phyloP scores from a whole-genome alignment of 2,888 invertebrate genomes.

The Conus canariensis region DNA sequence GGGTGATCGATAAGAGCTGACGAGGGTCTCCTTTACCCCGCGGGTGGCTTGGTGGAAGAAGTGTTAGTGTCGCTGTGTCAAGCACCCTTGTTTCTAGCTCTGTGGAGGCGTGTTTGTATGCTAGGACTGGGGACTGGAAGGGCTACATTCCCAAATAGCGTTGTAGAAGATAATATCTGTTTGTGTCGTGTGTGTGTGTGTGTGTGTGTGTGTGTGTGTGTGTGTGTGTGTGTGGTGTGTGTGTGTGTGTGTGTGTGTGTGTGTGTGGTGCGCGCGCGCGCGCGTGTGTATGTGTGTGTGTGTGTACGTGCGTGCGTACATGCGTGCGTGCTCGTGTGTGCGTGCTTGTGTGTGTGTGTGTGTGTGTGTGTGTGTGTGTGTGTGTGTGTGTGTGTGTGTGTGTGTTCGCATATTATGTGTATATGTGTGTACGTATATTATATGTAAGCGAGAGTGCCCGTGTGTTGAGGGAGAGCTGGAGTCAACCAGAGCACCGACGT shows the following conservation, averaged over 20 bases:
- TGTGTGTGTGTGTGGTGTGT: neutral
- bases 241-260: neutral
- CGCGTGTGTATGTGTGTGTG: neutral
- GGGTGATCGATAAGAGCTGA: too few species aligned
- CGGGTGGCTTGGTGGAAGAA: too few species aligned
- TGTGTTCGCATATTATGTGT: too few species aligned
- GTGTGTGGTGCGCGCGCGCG: neutral
- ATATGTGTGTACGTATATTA: neutral
- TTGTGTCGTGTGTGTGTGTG: neutral
- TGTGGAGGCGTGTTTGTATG: too few species aligned
- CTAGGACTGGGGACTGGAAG: too few species aligned
- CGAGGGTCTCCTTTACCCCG: too few species aligned
- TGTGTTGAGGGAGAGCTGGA: neutral
- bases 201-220: neutral
- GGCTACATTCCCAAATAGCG: neutral
- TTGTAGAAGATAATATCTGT: neutral
- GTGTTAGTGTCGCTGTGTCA: too few species aligned
- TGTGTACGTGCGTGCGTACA: neutral
- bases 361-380: too few species aligned
- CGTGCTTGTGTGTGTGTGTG: neutral
- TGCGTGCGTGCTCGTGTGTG: neutral
- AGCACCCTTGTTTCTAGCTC: too few species aligned
- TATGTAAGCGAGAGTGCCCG: neutral
- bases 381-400: too few species aligned
- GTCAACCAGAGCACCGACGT: too few species aligned